Evolutionary conservation across 1,140 invertebrate species (phyloP).

Genomic region (Oryzaephilus surinamensis): DNA sequence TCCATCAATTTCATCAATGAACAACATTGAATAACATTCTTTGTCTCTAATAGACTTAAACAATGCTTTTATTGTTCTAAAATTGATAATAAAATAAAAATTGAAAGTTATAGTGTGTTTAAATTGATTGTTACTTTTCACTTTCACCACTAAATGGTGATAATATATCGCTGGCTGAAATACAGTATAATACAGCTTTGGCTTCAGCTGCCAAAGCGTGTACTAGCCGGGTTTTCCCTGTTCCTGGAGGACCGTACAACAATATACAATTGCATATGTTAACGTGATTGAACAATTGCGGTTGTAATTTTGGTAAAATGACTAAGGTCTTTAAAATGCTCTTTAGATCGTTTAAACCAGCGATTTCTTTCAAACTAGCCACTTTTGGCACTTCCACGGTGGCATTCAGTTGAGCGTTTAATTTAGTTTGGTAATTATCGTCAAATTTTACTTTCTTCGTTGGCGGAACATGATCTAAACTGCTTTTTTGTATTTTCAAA

Average conservation of each 20-base stretch:
- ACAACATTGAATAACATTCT: slow-evolving; percentile 38
- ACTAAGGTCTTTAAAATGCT: slow-evolving; percentile 14
- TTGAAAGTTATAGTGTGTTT: not conserved
- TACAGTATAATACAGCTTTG: slow-evolving; percentile 39
- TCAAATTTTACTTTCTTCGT: no score
- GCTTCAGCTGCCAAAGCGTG: slow-evolving; percentile 46
- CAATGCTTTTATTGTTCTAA: slow-evolving; percentile 39
- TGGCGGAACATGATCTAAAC: no score
- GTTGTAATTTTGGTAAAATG: slow-evolving; percentile 28
- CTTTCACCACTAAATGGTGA: slow-evolving; percentile 47
- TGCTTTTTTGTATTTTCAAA: no score
- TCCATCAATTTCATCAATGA: slow-evolving; percentile 51
- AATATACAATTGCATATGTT: slow-evolving; percentile 42
- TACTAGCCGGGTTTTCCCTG: slow-evolving; percentile 57
- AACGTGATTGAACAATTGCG: slow-evolving; percentile 26
- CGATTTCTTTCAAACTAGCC: slow-evolving; percentile 24
- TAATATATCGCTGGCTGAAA: slow-evolving; percentile 44
- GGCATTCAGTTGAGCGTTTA: no score
- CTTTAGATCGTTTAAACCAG: slow-evolving; percentile 18
- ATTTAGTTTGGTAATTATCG: no score
- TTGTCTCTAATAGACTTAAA: slow-evolving; percentile 37
- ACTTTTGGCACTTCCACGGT: slow-evolving; percentile 18
- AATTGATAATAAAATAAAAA: slow-evolving; percentile 6
- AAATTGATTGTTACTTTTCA: slow-evolving; percentile 42
- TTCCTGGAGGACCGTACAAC: slow-evolving; percentile 61